These are phyloP conservation scores for Falcaria lacertinaria DNA, from an alignment of 2,888 invertebrate species.

Conservation along the genomic window DNA sequence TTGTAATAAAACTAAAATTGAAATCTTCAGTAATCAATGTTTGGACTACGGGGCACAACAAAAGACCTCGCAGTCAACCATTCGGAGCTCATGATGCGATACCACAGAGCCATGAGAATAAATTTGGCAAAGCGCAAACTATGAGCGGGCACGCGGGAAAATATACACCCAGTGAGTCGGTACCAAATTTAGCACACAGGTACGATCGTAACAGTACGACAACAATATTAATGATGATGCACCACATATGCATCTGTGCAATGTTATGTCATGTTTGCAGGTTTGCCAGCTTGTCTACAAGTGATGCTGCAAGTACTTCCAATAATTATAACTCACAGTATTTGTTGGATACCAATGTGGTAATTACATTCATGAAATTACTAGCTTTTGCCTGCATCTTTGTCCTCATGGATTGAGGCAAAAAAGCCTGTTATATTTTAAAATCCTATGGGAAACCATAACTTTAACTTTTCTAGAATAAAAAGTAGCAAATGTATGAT, in stretches of 20 bases:
- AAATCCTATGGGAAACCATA: no score
- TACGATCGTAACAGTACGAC: slow-evolving; percentile 20
- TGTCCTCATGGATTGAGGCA: no score
- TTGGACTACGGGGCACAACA: slow-evolving; percentile 87
- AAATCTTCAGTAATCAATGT: slow-evolving; percentile 87
- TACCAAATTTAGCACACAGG: slow-evolving; percentile 76
- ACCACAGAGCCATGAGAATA: slow-evolving; percentile 79
- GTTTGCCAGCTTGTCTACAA: slow-evolving; percentile 83
- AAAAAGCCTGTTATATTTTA: no score
- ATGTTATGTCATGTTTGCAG: slow-evolving; percentile 48
- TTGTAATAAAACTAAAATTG: slow-evolving; percentile 3
- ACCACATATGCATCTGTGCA: not conserved
- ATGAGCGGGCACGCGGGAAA: slow-evolving; percentile 90
- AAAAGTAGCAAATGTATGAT: no score
- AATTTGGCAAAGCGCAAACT: slow-evolving; percentile 88
- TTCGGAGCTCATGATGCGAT: slow-evolving; percentile 56
- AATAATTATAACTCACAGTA: slow-evolving; percentile 67
- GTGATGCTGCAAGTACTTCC: slow-evolving; percentile 62
- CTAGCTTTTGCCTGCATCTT: no score
- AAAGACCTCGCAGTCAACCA: slow-evolving; percentile 74
- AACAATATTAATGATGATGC: not conserved
- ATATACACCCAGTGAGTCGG: slow-evolving; percentile 85
- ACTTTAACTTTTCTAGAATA: no score
- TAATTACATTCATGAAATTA: slow-evolving; percentile 22
- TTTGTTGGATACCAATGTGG: slow-evolving; percentile 64